phyloP scores from a whole-genome alignment of 2,797 vertebrate species.

The Saxicola maurus region DNA sequence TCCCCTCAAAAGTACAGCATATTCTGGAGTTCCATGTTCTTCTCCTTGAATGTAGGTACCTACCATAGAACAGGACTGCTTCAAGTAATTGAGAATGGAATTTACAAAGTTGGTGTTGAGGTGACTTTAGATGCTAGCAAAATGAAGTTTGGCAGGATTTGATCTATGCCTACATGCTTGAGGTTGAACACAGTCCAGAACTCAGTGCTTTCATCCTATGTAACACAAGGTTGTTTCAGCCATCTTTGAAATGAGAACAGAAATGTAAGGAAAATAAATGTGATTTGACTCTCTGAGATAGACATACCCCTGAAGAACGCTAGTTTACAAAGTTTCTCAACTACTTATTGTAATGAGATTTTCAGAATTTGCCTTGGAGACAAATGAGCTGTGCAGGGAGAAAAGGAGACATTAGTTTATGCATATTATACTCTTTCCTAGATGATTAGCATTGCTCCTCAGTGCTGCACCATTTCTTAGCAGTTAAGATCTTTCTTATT shows the following conservation, averaged over 20 bases:
- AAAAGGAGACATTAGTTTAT: not conserved
- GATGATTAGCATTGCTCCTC: not conserved
- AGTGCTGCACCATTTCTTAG: not conserved
- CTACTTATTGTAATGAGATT: not conserved
- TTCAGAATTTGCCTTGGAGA: not conserved
- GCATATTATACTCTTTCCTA: not conserved
- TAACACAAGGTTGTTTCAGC: not conserved
- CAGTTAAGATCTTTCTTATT: not conserved
- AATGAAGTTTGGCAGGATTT: not conserved
- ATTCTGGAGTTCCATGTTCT: not conserved
- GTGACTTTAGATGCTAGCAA: not conserved
- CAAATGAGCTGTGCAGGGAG: not conserved
- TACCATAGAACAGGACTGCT: rapidly evolving
- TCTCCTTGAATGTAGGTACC: not conserved
- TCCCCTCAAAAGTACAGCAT: not conserved
- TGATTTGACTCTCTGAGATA: not conserved
- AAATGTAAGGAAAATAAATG: not conserved
- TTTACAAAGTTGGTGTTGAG: not conserved
- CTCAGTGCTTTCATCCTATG: not conserved
- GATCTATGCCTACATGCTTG: not conserved
- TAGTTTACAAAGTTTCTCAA: not conserved
- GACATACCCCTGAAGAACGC: too few relatives aligned
- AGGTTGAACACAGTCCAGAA: not conserved
- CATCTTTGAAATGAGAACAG: not conserved
- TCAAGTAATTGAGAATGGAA: not conserved